Conservation (phyloP, 2,113 vertebrate species). For the Myiozetetes cayanensis region DNA sequence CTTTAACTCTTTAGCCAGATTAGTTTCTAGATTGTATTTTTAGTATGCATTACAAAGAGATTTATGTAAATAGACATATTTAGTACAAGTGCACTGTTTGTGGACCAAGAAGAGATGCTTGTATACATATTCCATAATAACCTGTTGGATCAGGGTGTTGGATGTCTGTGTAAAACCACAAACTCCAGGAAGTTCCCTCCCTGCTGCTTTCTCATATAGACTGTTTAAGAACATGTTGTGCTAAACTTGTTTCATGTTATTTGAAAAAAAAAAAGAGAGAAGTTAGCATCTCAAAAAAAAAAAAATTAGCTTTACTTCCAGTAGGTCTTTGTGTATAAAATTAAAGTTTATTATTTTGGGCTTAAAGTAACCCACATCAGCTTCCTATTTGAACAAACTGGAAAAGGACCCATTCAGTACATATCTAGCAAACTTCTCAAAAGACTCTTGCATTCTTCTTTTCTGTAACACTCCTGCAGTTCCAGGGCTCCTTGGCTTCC, state of each 20-base stretch:
- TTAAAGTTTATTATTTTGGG: background rate
- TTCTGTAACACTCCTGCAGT: background rate
- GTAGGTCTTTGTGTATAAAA: background rate
- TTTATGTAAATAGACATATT: background rate
- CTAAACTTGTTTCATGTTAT: background rate
- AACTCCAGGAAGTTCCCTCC: conserved; percentile 15
- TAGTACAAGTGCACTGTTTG: background rate
- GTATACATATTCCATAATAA: background rate
- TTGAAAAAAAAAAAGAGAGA: background rate
- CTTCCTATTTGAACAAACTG: background rate
- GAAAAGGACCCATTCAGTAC: background rate
- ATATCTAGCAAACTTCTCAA: background rate
- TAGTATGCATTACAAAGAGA: background rate
- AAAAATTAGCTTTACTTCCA: background rate
- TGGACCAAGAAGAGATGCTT: background rate
- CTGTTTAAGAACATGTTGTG: background rate
- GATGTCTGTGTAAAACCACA: background rate
- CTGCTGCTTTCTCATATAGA: background rate
- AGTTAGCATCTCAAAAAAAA: background rate
- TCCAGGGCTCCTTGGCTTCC: background rate
- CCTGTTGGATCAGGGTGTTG: background rate
- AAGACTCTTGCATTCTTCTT: background rate
- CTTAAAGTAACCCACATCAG: background rate
- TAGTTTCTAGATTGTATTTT: background rate
- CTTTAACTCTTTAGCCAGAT: background rate